Percentiles rank a stretch among this genome's conserved stretches.
Evolutionary conservation across 1,140 invertebrate species (phyloP).

Genomic region (Akabosia matsudoensis): DNA sequence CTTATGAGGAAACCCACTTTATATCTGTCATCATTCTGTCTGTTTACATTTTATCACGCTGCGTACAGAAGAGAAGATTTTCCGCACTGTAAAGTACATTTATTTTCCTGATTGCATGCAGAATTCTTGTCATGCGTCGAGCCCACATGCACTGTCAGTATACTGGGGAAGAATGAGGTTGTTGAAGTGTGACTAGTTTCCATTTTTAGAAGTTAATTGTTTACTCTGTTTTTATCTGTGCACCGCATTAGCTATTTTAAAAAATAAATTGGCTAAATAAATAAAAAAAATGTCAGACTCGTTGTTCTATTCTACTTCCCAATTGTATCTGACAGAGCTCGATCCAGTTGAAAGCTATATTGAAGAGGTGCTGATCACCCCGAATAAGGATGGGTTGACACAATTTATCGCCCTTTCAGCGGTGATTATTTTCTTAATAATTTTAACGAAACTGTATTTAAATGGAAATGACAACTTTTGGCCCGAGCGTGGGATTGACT

Average conservation of each 20-base stretch:
- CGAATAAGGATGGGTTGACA: background rate
- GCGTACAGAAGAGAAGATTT: no score
- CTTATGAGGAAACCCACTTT: no score
- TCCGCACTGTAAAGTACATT: no score
- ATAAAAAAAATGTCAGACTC: slow-evolving; percentile 4
- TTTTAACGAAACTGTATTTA: background rate
- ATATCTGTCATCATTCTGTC: no score
- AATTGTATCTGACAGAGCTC: background rate
- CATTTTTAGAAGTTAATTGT: background rate
- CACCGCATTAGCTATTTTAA: no score
- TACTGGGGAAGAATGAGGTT: background rate
- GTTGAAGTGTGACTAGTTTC: background rate
- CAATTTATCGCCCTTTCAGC: background rate
- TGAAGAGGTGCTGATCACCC: background rate
- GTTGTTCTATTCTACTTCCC: background rate
- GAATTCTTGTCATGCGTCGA: no score
- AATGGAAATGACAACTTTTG: slow-evolving; percentile 7
- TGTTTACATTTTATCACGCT: no score
- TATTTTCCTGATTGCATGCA: no score
- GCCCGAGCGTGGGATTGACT: background rate
- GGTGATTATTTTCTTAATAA: background rate
- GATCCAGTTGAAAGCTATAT: background rate
- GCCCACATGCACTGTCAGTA: no score
- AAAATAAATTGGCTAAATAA: no score
- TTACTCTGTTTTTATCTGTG: background rate